Base-by-base conservation (phyloP, 2,113 vertebrate genomes). In the Pycnonotus jocosus region DNA sequence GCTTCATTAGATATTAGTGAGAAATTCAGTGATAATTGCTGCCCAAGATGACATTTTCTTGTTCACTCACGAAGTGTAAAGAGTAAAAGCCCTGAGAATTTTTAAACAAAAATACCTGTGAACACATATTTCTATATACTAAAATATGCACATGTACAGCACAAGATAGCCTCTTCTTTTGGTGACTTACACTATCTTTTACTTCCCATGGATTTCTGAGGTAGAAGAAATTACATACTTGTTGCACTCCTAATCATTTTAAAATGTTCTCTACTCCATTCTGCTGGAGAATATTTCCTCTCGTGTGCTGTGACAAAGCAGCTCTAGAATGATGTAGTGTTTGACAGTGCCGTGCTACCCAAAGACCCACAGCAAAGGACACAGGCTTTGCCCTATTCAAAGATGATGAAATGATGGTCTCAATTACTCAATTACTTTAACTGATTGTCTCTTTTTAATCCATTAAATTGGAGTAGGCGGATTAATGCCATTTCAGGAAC, bases 401-500 rank as follows among this genome's bases (percentile, higher is more conserved):
- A 62, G 81, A 57, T 71, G 61, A 81, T 76, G 65, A 89, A 95
- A 95, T 58, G 72, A 65, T 77, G 60, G 83, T 54, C 61, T 95
- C 65, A 62, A 92, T 94, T 93, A 95, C 64, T 95, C 65, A 80
- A 92, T 94, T 95, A 95, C 47, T 96, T 88, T 73, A 86, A 92
- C 76, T 92, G 92, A 92, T 84, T 83, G 72, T 88, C 92, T 81
- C 61, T 84, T 97, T 94, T 91, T 85, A 95, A 95, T 94, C 91
- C 44, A 80, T 74, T 76, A 79, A 95, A 92, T 47, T 82, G 74
- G 92, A 95, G 80, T 71, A 71, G 94, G 95, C 33, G 31, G 83
- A 91, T 95, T 86, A 96, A 85, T 86, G 82, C 19, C 38, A 40
- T 72, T 77, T 60, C 58, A 48, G 64, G 71, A 92, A 61, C 11